Evolutionary conservation across 2,113 vertebrate genomes (phyloP).

Genomic region (Anser cygnoides): DNA sequence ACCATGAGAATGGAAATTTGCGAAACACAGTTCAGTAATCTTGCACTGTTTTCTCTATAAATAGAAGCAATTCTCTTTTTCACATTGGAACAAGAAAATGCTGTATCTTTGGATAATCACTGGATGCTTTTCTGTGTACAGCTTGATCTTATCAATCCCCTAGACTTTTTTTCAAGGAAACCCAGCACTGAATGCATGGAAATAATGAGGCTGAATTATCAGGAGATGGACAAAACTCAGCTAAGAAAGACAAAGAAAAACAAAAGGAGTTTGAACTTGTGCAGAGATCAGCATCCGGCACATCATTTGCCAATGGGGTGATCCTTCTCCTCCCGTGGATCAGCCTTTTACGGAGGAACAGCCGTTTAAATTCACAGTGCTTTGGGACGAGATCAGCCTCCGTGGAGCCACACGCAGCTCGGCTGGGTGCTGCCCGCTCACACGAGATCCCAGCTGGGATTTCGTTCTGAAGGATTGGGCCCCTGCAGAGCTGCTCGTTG

Average conservation of each 20-base stretch:
- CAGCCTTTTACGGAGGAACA: neutral
- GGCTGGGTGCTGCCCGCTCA: neutral
- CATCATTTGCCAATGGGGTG: neutral
- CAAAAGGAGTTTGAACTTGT: neutral
- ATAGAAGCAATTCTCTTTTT: conserved; percentile 21
- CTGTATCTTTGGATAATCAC: neutral
- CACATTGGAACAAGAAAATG: neutral
- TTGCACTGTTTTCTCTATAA: neutral
- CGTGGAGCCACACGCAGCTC: rapidly evolving
- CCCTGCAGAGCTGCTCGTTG: neutral
- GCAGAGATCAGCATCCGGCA: neutral
- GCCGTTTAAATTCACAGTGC: neutral
- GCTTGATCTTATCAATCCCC: rapidly evolving
- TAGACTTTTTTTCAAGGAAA: neutral
- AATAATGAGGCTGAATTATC: neutral
- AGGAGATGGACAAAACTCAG: neutral
- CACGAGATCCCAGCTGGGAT: rapidly evolving
- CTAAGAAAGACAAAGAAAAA: rapidly evolving
- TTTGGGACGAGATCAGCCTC: neutral
- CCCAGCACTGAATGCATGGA: neutral
- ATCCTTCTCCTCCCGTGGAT: neutral
- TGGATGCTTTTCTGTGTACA: neutral
- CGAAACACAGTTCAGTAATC: neutral
- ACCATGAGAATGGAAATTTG: neutral
- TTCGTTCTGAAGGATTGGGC: neutral